These are phyloP conservation scores for Harpagifer antarcticus DNA, from an alignment of 2,797 vertebrate genomes.

Conservation along the genomic window DNA sequence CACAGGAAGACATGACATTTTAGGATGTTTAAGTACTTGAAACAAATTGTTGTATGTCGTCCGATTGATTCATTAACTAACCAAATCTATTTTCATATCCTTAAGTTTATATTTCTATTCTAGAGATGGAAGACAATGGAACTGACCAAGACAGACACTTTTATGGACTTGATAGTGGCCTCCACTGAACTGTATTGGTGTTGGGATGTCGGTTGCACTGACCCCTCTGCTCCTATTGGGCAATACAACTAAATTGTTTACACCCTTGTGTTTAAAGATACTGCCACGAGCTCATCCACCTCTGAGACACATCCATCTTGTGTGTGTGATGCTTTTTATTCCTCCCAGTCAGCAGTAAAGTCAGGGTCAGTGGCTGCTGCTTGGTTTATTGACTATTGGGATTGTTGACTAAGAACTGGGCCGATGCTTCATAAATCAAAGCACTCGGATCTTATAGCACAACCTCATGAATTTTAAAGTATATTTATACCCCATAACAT, in stretches of 20 bases:
- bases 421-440: background rate
- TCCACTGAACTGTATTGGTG: constrained; percentile 22
- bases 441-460: background rate
- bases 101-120: background rate
- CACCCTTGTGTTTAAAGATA: constrained; percentile 8
- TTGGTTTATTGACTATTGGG: constrained; percentile 8
- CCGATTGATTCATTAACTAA: too few relatives aligned
- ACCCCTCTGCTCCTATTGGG: constrained; percentile 8
- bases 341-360: constrained; percentile 20
- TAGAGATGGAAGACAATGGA: background rate
- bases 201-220: constrained; percentile 13
- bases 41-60: too few relatives aligned
- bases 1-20: too few relatives aligned
- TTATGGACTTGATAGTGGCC: constrained; percentile 1
- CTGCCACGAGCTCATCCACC: constrained; percentile 17
- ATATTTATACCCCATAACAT: background rate
- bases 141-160: constrained; percentile 4
- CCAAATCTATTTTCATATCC: background rate
- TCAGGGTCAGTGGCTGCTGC: constrained; percentile 2
- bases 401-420: background rate
- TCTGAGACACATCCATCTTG: constrained; percentile 17
- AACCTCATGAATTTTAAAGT: background rate
- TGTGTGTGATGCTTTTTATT: background rate
- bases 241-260: constrained; percentile 34
- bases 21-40: too few relatives aligned